phyloP scores from a whole-genome alignment of 2,113 vertebrate species.

The Ursus arctos region DNA sequence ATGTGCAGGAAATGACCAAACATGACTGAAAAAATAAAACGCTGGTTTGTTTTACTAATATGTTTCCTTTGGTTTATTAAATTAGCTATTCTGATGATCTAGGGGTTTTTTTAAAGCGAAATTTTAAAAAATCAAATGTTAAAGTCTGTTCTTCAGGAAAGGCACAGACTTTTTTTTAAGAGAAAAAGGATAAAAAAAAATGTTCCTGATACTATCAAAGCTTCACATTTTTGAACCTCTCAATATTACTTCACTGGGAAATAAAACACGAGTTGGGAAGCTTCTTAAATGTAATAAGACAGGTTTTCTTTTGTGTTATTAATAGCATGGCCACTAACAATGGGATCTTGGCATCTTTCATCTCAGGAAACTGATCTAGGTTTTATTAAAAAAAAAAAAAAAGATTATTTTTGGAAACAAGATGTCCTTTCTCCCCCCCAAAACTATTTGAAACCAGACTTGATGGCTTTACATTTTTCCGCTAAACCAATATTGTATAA shows the following conservation, averaged over 20 bases:
- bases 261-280: slow-evolving; percentile 33
- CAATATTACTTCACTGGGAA: slow-evolving; percentile 41
- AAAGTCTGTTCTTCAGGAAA: slow-evolving; percentile 14
- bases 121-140: slow-evolving; percentile 29
- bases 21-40: not conserved
- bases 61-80: not conserved
- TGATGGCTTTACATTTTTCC: not conserved
- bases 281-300: slow-evolving; percentile 25
- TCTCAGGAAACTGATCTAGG: slow-evolving; percentile 49
- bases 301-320: slow-evolving; percentile 26
- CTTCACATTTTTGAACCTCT: slow-evolving; percentile 24
- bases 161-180: not conserved
- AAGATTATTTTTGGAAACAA: slow-evolving; percentile 3
- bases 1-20: too few species aligned
- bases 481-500: not conserved
- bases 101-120: not conserved
- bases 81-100: not conserved
- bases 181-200: slow-evolving; percentile 29
- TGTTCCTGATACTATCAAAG: not conserved
- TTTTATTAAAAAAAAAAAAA: slow-evolving; percentile 9
- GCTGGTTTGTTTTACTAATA: not conserved
- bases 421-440: not conserved
- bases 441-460: slow-evolving; percentile 41
- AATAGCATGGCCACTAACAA: not conserved
- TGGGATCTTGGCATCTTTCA: not conserved